A percentile compares a stretch with the other conserved stretches of the same genome.
Evolutionary conservation across 2,113 vertebrate species (phyloP).

Genomic region (Glaucidium brasilianum): DNA sequence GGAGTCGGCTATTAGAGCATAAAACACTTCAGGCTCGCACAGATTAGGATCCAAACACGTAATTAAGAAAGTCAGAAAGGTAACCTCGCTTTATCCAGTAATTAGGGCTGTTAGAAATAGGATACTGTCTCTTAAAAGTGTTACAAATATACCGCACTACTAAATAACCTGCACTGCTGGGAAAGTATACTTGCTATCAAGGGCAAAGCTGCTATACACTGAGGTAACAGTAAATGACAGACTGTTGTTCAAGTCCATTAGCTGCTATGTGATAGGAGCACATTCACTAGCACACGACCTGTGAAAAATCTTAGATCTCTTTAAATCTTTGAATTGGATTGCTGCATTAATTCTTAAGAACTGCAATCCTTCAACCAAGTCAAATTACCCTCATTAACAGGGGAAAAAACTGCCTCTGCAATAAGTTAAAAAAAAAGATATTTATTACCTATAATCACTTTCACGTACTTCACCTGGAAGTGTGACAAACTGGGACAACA

Average conservation of each 20-base stretch:
- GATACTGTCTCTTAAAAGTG: conserved; percentile 74
- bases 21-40: conserved; percentile 46
- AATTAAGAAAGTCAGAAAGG: conserved; percentile 74
- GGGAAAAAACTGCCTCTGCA: conserved; percentile 98
- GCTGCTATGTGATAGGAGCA: conserved; percentile 95
- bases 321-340: conserved; percentile 97
- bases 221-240: conserved; percentile 89
- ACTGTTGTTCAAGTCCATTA: conserved; percentile 99
- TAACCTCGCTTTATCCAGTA: conserved; percentile 72
- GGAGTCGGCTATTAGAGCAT: conserved; percentile 16
- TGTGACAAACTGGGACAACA: conserved; percentile 61
- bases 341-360: conserved; percentile 99
- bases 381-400: conserved; percentile 99
- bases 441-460: conserved; percentile 99
- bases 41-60: conserved; percentile 71
- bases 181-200: conserved; percentile 84
- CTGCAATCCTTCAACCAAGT: conserved; percentile 99
- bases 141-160: conserved; percentile 72
- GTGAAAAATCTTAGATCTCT: conserved; percentile 99
- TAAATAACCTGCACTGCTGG: conserved; percentile 89
- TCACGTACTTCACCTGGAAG: conserved; percentile 71
- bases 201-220: conserved; percentile 91
- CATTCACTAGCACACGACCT: conserved; percentile 97
- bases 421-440: conserved; percentile 90
- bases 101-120: conserved; percentile 74